Conservation (phyloP, 2,888 invertebrate genomes). For the Tetranychus piercei region DNA sequence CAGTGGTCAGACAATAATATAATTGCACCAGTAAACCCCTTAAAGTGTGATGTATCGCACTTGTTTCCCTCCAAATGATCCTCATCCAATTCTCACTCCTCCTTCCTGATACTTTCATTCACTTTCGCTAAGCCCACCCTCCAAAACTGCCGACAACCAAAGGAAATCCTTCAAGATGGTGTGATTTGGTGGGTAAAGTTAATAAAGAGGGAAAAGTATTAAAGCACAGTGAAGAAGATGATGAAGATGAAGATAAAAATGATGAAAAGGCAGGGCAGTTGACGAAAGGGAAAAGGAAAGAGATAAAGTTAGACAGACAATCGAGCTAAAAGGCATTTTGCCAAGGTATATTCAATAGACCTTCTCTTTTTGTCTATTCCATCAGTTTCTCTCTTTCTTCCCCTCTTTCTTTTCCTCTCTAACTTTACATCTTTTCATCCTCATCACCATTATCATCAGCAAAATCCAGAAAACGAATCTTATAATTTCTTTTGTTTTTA, state of each 20-base stretch:
- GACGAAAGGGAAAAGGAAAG: slow-evolving; percentile 6
- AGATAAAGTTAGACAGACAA: neutral
- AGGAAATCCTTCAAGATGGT: slow-evolving; percentile 19
- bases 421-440: neutral
- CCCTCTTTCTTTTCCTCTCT: neutral
- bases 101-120: slow-evolving; percentile 12
- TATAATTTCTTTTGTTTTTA: neutral
- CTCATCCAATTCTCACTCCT: slow-evolving; percentile 17
- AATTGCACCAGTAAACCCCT: too few species aligned
- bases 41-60: neutral
- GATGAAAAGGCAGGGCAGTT: neutral
- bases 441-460: neutral
- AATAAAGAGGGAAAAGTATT: neutral
- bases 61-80: slow-evolving; percentile 4
- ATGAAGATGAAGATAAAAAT: neutral
- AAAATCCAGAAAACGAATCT: neutral
- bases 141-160: slow-evolving; percentile 22
- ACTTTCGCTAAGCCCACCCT: slow-evolving; percentile 9
- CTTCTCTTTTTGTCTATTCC: neutral
- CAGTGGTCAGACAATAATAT: too few species aligned
- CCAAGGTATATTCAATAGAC: neutral
- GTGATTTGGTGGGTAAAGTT: neutral
- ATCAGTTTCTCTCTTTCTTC: neutral
- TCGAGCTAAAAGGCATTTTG: neutral
- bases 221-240: neutral